Conservation (phyloP, 2,888 invertebrate species). For the Gymnocheta viridis region DNA sequence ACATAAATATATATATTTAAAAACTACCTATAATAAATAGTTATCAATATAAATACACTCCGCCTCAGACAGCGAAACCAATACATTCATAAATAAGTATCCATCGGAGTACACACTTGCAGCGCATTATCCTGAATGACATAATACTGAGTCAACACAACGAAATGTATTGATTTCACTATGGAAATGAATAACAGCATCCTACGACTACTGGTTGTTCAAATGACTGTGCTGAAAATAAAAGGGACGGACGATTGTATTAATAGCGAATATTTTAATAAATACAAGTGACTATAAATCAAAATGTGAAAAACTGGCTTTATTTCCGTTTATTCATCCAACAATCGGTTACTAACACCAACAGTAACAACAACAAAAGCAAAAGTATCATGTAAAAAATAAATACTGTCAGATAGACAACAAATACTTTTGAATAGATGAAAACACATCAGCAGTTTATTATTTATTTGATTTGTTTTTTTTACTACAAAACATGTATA, state of each 20-base stretch:
- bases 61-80: background rate
- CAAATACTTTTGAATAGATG: conserved; percentile 7
- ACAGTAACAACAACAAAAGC: background rate
- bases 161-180: conserved; percentile 17
- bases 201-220: background rate
- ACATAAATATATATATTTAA: conserved; percentile 6
- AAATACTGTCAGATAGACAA: background rate
- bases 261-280: conserved; percentile 48
- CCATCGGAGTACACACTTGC: background rate
- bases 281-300: conserved; percentile 42
- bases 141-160: conserved; percentile 11
- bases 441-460: background rate
- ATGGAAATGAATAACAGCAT: conserved; percentile 35
- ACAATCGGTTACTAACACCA: conserved; percentile 19
- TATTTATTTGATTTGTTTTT: background rate
- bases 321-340: conserved; percentile 29
- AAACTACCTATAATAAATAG: conserved; percentile 17
- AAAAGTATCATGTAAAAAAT: background rate
- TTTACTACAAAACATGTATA: background rate
- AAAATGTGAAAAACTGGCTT: conserved; percentile 12
- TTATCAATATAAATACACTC: conserved; percentile 32
- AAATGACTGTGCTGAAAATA: conserved; percentile 4
- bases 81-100: background rate
- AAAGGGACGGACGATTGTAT: conserved; percentile 1
- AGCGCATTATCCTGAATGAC: background rate